Evolutionary conservation across 1,140 invertebrate genomes (phyloP).

Genomic region (Drosophila pseudoobscura): DNA sequence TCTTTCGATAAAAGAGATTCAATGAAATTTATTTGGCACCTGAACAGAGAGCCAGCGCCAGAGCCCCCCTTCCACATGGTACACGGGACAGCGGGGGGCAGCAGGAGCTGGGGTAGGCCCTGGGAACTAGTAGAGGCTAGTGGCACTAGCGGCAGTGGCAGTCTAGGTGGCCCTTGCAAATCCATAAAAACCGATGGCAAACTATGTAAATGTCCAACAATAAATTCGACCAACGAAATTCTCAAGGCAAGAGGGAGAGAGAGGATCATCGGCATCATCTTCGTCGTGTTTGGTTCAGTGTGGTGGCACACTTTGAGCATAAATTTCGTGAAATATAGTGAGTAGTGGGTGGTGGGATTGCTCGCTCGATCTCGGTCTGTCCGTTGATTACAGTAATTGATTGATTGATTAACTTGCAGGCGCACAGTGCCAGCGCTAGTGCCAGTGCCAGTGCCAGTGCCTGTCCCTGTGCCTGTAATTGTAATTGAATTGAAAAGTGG

Average conservation of each 20-base stretch:
- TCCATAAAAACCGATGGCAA: conserved; percentile 46
- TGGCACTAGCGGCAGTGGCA: not conserved
- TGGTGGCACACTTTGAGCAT: conserved; percentile 63
- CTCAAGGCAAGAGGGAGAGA: conserved; percentile 17
- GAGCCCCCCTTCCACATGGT: not conserved
- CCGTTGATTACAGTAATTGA: conserved; percentile 68
- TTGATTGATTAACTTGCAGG: conserved; percentile 73
- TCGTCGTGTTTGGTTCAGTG: not conserved
- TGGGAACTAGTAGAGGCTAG: conserved; percentile 1
- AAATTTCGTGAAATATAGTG: conserved; percentile 33
- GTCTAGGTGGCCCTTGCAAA: conserved; percentile 25
- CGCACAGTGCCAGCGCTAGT: not conserved
- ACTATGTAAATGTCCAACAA: conserved; percentile 66
- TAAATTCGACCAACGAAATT: conserved; percentile 49
- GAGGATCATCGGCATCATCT: no score
- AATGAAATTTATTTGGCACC: conserved; percentile 46
- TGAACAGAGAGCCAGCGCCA: conserved; percentile 5
- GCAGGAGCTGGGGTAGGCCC: not conserved
- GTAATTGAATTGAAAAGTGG: conserved; percentile 56
- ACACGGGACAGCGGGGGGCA: not conserved
- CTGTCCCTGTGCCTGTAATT: conserved; percentile 22
- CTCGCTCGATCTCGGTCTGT: conserved; percentile 18
- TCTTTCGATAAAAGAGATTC: conserved; percentile 41
- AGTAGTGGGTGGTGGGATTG: conserved; percentile 24
- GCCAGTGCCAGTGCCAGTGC: no score